Percentiles rank a stretch among this genome's conserved stretches.
phyloP scores from a whole-genome alignment of 2,113 vertebrate species.

The Corythornis cristatus region DNA sequence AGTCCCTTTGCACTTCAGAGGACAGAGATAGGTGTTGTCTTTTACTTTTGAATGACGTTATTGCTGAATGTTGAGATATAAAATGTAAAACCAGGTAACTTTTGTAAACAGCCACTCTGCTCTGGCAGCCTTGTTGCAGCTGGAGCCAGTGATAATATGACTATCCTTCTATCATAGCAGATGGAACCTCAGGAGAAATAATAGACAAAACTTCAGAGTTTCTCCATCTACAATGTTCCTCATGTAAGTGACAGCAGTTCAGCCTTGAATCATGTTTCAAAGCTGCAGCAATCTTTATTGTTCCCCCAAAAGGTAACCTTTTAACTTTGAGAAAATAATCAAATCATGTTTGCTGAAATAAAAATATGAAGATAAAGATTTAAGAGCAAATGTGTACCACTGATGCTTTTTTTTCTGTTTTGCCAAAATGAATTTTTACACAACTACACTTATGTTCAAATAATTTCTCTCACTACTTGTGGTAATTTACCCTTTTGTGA shows the following conservation, averaged over 20 bases:
- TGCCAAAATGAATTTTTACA: background rate
- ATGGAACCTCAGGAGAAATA: background rate
- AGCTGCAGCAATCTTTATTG: background rate
- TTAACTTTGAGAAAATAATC: background rate
- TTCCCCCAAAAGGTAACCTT: background rate
- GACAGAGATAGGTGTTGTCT: background rate
- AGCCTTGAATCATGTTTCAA: background rate
- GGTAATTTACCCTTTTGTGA: background rate
- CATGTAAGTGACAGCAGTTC: background rate
- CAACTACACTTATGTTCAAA: background rate
- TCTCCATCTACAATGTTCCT: background rate
- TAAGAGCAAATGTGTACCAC: background rate
- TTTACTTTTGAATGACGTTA: background rate
- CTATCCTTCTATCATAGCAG: background rate
- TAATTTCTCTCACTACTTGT: background rate
- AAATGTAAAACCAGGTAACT: background rate
- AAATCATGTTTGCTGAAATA: background rate
- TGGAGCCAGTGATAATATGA: background rate
- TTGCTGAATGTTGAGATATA: background rate
- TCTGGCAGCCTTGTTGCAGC: background rate
- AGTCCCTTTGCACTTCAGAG: background rate
- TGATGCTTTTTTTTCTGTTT: background rate
- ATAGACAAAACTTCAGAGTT: background rate
- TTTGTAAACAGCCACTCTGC: background rate
- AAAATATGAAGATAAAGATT: background rate